Percentiles rank a stretch among this genome's conserved stretches.
phyloP scores from a whole-genome alignment of 2,797 vertebrate genomes.

The Ataeniobius toweri region DNA sequence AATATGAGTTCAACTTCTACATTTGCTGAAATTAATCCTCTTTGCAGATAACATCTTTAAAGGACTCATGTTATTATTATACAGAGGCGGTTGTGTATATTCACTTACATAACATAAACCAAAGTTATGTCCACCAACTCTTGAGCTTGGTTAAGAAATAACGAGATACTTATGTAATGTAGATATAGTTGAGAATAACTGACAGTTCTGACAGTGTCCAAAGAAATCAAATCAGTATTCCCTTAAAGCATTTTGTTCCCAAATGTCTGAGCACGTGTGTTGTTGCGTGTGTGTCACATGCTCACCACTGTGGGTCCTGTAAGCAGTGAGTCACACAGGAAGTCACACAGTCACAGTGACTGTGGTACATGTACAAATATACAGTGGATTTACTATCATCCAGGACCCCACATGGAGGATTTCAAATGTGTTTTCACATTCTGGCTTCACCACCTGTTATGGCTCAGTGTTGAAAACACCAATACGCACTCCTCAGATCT shows the following conservation, averaged over 20 bases:
- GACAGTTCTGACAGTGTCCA: constrained; percentile 61
- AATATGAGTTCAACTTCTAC: neutral
- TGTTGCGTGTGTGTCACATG: constrained; percentile 47
- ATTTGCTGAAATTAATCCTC: constrained; percentile 7
- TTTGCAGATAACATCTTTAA: neutral
- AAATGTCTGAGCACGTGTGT: constrained; percentile 36
- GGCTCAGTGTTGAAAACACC: constrained; percentile 51
- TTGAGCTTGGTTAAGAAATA: constrained; percentile 25
- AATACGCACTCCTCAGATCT: constrained; percentile 31
- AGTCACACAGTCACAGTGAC: constrained; percentile 33
- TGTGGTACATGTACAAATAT: constrained; percentile 35
- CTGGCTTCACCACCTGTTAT: constrained; percentile 67
- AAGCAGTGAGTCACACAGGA: constrained; percentile 64
- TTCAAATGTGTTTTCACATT: constrained; percentile 50
- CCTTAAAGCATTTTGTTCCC: constrained; percentile 62
- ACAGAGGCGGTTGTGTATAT: constrained; percentile 16
- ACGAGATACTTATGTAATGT: constrained; percentile 52
- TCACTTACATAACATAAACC: constrained; percentile 35
- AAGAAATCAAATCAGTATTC: constrained; percentile 53
- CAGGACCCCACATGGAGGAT: constrained; percentile 56
- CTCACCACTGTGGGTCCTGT: constrained; percentile 30
- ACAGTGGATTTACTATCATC: constrained; percentile 56
- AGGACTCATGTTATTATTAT: neutral
- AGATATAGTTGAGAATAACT: constrained; percentile 48
- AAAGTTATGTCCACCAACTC: constrained; percentile 20